Percentiles rank a stretch among this genome's conserved stretches.
Conservation (phyloP, 2,797 vertebrate species). For the Scyliorhinus canicula region DNA sequence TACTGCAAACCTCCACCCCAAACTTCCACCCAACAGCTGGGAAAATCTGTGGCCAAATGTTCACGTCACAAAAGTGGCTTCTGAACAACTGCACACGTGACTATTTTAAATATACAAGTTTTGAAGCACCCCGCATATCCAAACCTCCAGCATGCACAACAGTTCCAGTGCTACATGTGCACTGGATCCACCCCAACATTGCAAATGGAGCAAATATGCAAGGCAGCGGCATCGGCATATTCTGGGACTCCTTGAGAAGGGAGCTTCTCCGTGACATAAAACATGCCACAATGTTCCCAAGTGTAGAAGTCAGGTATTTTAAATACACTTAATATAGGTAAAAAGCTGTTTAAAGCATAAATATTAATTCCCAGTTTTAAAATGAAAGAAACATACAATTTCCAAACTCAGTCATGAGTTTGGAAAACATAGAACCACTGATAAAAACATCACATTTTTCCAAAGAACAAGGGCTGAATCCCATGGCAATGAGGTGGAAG, state of each 20-base stretch:
- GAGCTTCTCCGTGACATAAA: background rate
- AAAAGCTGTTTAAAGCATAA: too few relatives aligned
- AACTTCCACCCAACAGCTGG: background rate
- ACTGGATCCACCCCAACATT: background rate
- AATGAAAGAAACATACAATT: too few relatives aligned
- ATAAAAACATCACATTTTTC: too few relatives aligned
- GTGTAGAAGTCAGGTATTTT: too few relatives aligned
- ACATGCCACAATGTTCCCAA: background rate
- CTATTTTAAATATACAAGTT: background rate
- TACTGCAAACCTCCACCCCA: background rate
- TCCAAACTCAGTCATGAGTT: too few relatives aligned
- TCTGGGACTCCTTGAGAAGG: too few relatives aligned
- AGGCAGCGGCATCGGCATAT: background rate
- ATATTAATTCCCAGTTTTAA: too few relatives aligned
- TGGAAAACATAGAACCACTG: too few relatives aligned
- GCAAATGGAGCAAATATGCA: background rate
- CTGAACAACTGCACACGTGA: background rate
- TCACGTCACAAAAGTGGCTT: background rate
- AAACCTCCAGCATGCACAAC: background rate
- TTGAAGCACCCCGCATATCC: too few relatives aligned
- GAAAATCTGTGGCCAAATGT: background rate
- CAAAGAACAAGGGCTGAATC: too few relatives aligned
- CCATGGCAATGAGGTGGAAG: too few relatives aligned
- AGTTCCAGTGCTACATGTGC: background rate
- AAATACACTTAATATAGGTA: too few relatives aligned